phyloP scores from a whole-genome alignment of 2,113 vertebrate genomes.

The Gorilla gorilla region DNA sequence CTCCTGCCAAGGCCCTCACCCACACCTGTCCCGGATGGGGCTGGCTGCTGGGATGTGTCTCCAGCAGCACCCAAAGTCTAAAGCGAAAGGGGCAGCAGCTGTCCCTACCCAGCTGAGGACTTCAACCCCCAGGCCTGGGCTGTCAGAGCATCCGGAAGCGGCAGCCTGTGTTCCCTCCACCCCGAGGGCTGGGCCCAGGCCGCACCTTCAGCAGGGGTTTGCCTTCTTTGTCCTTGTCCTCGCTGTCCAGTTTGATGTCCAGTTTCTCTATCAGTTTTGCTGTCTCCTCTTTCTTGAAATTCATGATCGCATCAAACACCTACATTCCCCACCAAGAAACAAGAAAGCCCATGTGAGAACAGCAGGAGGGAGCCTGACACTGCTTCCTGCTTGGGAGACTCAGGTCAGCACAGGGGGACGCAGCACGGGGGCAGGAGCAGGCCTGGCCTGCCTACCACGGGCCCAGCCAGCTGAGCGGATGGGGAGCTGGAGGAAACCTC shows the following conservation, averaged over 20 bases:
- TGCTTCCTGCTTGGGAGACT: accelerated
- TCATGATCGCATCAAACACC: constrained; percentile 97
- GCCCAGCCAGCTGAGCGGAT: no score
- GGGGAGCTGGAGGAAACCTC: accelerated
- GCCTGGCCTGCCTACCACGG: not conserved
- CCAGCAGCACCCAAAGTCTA: no score
- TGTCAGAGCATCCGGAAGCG: accelerated
- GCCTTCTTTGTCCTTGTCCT: constrained; percentile 96
- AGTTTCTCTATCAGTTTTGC: constrained; percentile 93
- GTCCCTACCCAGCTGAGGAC: not conserved
- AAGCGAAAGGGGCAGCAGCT: not conserved
- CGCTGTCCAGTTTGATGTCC: constrained; percentile 93
- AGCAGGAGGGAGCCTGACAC: not conserved
- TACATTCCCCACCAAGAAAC: not conserved
- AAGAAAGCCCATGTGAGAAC: not conserved
- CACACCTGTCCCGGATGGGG: no score
- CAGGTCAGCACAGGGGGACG: not conserved
- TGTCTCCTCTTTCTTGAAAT: constrained; percentile 94
- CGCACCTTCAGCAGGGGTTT: constrained; percentile 94
- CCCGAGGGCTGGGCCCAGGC: no score
- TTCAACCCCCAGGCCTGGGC: not conserved
- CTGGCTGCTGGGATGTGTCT: not conserved
- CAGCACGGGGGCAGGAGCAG: no score
- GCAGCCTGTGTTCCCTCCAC: no score
- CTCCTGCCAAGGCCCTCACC: not conserved